Evolutionary conservation across 2,797 vertebrate genomes (phyloP), one percentile per base, ranked within the genome.

Genomic region (Denticeps clupeoides): DNA sequence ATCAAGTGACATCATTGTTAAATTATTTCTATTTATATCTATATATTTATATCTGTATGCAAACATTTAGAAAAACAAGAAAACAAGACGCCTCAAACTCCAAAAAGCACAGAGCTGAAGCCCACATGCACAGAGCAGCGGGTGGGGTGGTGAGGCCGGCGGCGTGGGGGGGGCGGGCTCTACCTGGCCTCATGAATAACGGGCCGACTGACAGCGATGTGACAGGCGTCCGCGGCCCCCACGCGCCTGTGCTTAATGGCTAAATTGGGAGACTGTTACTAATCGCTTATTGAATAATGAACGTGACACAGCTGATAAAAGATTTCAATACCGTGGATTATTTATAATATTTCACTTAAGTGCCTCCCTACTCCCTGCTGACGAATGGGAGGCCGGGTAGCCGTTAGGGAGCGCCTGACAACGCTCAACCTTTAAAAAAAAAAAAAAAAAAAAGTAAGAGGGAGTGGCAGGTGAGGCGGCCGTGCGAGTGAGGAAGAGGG

Each of bases 251-350:
- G 76, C 75, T 83, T 85, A 88, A 82, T 74, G 81, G 81, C 81
- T 81, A 83, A 82, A 82, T 78, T 87, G 80, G 83, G 72, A 74
- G 79, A 85, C 84, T 73, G 83, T 81, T 82, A 77, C 86, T 88
- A 83, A 91, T 89, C 79, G 64, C 76, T 85, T 79, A 85, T 62
- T 87, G 88, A 93, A 88, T 88, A 88, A 93, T 91, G 89, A 79
- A 89, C 85, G 83, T 85, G 89, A 86, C 89, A 90, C 79, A 85
- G 75, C 84, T 84, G 88, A 90, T 89, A 87, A 89, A 89, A 91
- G 87, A 86, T 82, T 90, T 88, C 89, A 88, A 87, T 89, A 85
- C 67, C 56, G 62, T 65, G 75, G 85, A 84, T 86, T 89, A 93
- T 87, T 82, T 82, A 91, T 89, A 79, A 79, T 74, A 89, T 84